A percentile compares a stretch with the other conserved stretches of the same genome.
Conservation (phyloP, 2,113 vertebrate genomes). For the Triplophysa dalaica region DNA sequence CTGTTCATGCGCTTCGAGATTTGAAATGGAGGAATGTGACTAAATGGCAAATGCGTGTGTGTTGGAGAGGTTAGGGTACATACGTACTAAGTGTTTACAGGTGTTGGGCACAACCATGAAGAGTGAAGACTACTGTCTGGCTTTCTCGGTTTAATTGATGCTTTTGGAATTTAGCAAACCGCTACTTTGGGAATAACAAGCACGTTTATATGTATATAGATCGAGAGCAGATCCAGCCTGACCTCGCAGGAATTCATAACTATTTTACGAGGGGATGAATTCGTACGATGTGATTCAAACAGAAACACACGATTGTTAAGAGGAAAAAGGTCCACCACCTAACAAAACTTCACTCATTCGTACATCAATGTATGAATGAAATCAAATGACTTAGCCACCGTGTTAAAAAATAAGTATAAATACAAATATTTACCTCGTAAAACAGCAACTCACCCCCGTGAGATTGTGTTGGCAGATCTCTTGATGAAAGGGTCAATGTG, state of each 20-base stretch:
- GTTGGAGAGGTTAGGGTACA: conserved; percentile 66
- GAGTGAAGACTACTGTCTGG: conserved; percentile 55
- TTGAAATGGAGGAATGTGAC: conserved; percentile 74
- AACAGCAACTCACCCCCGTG: no score
- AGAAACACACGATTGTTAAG: no score
- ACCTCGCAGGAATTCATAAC: no score
- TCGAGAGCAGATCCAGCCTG: no score
- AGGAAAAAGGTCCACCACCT: no score
- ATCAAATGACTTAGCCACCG: no score
- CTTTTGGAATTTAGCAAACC: conserved; percentile 64
- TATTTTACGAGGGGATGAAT: no score
- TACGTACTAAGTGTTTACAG: conserved; percentile 75
- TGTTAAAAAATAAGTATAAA: no score
- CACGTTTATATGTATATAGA: conserved; percentile 41
- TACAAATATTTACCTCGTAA: no score
- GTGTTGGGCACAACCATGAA: conserved; percentile 69
- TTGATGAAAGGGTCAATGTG: conserved; percentile 34
- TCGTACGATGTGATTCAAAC: no score
- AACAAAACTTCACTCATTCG: no score
- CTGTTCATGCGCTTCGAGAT: conserved; percentile 68
- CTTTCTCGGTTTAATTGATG: conserved; percentile 64
- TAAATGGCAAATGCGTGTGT: conserved; percentile 70
- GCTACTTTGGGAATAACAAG: conserved; percentile 50
- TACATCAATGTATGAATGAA: no score
- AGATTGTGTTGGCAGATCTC: neutral